Evolutionary conservation across 2,888 invertebrate genomes (phyloP).

Genomic region (Dexiosoma caninum): DNA sequence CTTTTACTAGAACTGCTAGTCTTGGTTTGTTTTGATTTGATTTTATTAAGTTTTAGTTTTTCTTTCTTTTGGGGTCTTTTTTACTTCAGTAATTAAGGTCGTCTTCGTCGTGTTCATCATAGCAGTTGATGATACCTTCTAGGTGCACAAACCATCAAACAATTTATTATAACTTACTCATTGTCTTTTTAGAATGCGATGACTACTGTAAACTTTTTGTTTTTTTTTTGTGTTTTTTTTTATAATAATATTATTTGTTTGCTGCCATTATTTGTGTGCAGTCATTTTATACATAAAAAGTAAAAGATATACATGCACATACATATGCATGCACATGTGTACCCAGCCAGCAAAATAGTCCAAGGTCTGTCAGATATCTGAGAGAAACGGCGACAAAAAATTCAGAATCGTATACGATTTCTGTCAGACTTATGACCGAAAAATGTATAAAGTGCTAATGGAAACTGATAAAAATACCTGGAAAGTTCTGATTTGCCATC

Average conservation of each 20-base stretch:
- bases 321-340: no score
- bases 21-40: constrained; percentile 9
- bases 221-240: no score
- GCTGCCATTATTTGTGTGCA: constrained; percentile 9
- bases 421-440: no score
- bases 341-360: no score
- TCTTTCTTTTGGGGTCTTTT: constrained; percentile 35
- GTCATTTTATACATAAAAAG: constrained; percentile 8
- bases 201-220: constrained; percentile 4
- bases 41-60: not conserved
- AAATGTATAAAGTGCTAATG: no score
- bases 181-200: constrained; percentile 22
- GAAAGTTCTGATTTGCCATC: no score
- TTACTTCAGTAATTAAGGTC: constrained; percentile 60
- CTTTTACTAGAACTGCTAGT: constrained; percentile 36
- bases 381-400: no score
- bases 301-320: not conserved
- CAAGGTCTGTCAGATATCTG: no score
- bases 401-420: no score
- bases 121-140: constrained; percentile 34
- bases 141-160: constrained; percentile 36
- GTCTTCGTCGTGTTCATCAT: constrained; percentile 31
- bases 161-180: constrained; percentile 30
- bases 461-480: no score
- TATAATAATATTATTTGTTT: not conserved